phyloP scores from a whole-genome alignment of 37 sponge, comb jelly and placozoan species.

The Cliona cf. orientalis region DNA sequence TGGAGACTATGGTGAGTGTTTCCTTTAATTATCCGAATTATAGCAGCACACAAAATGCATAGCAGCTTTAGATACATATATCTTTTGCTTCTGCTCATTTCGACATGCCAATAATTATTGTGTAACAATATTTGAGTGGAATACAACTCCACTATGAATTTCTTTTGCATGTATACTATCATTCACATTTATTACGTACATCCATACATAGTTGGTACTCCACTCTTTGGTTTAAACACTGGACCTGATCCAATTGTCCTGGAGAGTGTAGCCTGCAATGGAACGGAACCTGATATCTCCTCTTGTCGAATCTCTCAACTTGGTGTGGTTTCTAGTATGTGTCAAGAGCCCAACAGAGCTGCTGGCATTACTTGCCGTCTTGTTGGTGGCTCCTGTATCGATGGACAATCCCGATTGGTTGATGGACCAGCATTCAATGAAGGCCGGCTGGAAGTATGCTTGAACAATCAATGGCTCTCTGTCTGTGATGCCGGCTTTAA shows the following conservation, averaged over 20 bases:
- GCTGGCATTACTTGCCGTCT: constrained; percentile 9
- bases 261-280: constrained; percentile 7
- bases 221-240: background rate
- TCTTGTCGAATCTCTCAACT: background rate
- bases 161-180: background rate
- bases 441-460: constrained; percentile 30
- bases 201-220: background rate
- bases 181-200: background rate
- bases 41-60: too few species aligned
- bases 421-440: background rate
- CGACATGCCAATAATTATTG: too few species aligned
- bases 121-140: too few species aligned
- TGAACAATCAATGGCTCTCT: constrained; percentile 11
- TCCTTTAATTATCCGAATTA: too few species aligned
- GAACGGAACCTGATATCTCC: background rate
- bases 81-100: too few species aligned
- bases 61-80: too few species aligned
- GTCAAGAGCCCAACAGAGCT: background rate
- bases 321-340: background rate
- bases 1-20: background rate
- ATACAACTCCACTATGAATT: background rate
- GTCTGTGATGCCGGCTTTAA: constrained; percentile 29
- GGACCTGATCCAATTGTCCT: constrained; percentile 4
- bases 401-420: background rate
- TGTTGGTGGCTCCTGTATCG: constrained; percentile 7